Evolutionary conservation across 2,888 invertebrate genomes (phyloP), one percentile per base, ranked within the genome.

Genomic region (Parnassius glacialis): DNA sequence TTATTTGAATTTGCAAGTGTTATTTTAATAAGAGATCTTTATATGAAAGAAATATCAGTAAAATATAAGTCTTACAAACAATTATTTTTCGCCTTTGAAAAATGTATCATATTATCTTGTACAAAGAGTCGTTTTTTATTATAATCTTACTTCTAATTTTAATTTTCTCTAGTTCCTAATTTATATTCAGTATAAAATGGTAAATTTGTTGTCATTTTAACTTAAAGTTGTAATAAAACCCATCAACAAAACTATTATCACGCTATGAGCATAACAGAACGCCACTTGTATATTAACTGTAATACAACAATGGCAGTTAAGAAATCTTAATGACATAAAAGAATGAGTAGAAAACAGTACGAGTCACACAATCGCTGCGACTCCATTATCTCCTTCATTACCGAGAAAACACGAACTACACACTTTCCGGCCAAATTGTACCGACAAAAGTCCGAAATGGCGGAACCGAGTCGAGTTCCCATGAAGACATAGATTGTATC

Each of bases 401-500:
- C 87, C 78, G 64, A 81, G 86, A 87, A 87, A 79, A 83, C 77
- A 80, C 76, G 74, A 78, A 76, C 72, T 68, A 63, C 68, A 66
- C 67, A 66, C 74, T 77, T 71, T 73, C 75, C 79, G 78, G 76
- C 74, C 76, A 76, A 80, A 78, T 75, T 71, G 74, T 64, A 71
- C 86, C 85, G 84, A 84, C 87, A 84, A 85, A 83, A 76, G 77
- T 78, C 70, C 70, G 76, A 80, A 84, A 86, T 86, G 85, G 87
- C 87, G 81, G 84, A 84, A 78, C 76, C 65, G 53, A 68, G 69
- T 68, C 72, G 74, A 71, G 79, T 90, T 90, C 90, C 84, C 90
- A 89, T 89, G 87, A 89, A 89, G 79, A 73, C 81, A 83, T 82
- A 85, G 88, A 89, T 88, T 77, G 80, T 77, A 81, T 77, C 74